Evolutionary conservation across 2,113 vertebrate genomes (phyloP), one percentile per base, ranked within the genome.

Genomic region (Butastur rufipennis): DNA sequence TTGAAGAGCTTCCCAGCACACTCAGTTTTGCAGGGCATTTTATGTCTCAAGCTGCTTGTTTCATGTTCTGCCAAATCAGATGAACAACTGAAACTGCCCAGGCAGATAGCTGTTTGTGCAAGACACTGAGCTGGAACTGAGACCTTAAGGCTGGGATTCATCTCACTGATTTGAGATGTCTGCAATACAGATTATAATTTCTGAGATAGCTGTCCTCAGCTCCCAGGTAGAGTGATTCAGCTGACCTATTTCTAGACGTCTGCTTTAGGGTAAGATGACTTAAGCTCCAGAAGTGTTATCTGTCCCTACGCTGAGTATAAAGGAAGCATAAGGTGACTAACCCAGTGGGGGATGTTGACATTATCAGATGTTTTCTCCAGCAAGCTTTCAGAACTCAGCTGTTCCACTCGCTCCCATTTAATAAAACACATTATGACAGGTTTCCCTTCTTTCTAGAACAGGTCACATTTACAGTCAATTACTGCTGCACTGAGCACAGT

Each of bases 41-140:
- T 85, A n/a, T 75, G 86, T 93, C 65, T 96, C 70, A 79, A 47
- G 47, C 20, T 90, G 21, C 23, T 89, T 75, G 81, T 95, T 97
- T 96, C 70, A 96, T 87, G 95, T 72, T 15, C 10, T 97, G 95
- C 96, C 95, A 97, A 82, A 96, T 96, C 95, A 95, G 95, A 96
- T 96, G 89, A 89, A 65, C 8, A 62, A 81, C 91, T 87, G 93
- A 95, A 96, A 87, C 89, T 93, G 84, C 48, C 84, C 65, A 87
- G 79, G 53, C 77, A 96, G 61, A 93, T 38, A 74, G 11, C 12
- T 88, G 63, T 78, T 96, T 96, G 55, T 91, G 93, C 81, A 97
- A 95, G 89, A 91, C 68, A 74, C 61, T 87, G 65, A 89, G 73
- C 25, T 81, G 93, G 68, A 91, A 55, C 55, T 2, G 9, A 92